Base-by-base conservation (phyloP, 2,888 invertebrate species). In the Microctonus aethiopoides region DNA sequence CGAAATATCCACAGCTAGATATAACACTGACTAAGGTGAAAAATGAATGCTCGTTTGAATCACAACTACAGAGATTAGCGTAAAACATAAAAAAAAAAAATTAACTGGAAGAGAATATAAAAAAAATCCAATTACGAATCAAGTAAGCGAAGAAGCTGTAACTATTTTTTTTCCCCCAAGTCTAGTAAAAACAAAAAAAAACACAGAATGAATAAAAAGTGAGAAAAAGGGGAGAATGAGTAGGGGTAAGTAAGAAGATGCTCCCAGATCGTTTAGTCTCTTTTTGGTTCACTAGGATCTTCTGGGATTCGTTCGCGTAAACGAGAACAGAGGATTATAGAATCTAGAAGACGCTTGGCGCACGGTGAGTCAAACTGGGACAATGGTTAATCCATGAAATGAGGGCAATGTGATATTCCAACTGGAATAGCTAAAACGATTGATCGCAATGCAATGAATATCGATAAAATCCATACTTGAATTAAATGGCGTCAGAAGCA, bases 321-420 rank as follows among this genome's bases (percentile, higher is more conserved):
- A 62, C 39, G 63, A 71, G 68, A 66, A 39, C 67, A 62, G 67
- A 56, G 68, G 68, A 72, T 71, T 67, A 61, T 32, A 29, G 70
- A 52, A 46, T 67, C 46, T 57, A 66, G 60, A 34, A 68, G 65
- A 65, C 67, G 68, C 66, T 20, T 7, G 16, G 57, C n/a, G 32
- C 34, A 7, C 3, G 34, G 10, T 7, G 59, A 66, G 65, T 72
- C 66, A 69, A 70, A 68, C 68, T 66, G 46, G 74, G 67, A 71
- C 75, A 70, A 76, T 72, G 72, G 74, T 78, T 75, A 78, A 77
- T 78, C 77, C 72, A 71, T 70, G 70, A 72, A 78, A 77, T 69
- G 75, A 76, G 74, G 74, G 74, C 74, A 78, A 78, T 73, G 74
- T 76, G 73, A 73, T 54, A 46, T 46, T 54, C 76, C 75, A 76